A percentile compares a stretch with the other conserved stretches of the same genome.
Conservation (phyloP, 2,113 vertebrate genomes). For the Neoarius graeffei region DNA sequence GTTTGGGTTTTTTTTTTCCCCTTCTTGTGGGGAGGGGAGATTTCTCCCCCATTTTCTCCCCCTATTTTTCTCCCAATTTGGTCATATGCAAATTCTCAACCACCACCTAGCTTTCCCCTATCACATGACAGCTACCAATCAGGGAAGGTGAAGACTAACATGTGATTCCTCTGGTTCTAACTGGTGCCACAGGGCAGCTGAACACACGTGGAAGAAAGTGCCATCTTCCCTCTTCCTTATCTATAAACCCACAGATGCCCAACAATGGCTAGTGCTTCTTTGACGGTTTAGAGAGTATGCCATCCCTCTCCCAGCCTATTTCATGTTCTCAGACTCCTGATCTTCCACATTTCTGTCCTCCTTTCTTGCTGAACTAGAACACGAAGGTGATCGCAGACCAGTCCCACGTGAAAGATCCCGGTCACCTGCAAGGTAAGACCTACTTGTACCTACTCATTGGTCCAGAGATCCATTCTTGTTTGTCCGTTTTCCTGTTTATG, state of each 20-base stretch:
- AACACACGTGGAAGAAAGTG: neutral
- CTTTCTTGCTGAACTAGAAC: constrained; percentile 36
- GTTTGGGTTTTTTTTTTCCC: no score
- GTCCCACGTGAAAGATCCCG: constrained; percentile 68
- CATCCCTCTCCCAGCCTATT: neutral
- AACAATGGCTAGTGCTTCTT: neutral
- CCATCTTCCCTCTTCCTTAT: neutral
- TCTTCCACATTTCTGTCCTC: neutral
- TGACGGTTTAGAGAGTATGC: neutral
- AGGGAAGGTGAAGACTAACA: neutral
- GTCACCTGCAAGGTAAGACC: constrained; percentile 72
- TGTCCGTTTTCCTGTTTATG: constrained; percentile 46
- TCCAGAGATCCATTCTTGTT: constrained; percentile 22
- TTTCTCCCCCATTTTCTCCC: neutral
- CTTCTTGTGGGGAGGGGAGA: no score
- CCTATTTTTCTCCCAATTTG: neutral
- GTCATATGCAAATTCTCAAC: neutral
- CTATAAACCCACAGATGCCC: neutral
- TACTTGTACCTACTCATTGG: neutral
- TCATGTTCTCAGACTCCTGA: neutral
- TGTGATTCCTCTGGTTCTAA: no score
- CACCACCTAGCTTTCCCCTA: neutral
- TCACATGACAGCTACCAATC: neutral
- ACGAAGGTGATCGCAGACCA: constrained; percentile 60
- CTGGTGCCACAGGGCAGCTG: neutral